Evolutionary conservation across 2,113 vertebrate genomes (phyloP).

Genomic region (Alligator sinensis): DNA sequence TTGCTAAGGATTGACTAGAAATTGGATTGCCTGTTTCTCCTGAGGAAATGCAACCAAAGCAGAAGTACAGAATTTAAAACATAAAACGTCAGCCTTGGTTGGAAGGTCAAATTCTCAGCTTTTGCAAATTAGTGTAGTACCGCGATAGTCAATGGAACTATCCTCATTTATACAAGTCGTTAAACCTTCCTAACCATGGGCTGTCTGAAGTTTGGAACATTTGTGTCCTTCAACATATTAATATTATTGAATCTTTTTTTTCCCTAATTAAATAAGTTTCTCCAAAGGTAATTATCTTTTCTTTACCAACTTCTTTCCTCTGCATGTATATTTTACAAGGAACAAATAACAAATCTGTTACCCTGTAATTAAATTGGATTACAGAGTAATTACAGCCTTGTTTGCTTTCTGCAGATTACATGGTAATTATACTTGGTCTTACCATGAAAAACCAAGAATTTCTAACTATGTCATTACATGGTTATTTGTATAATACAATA

Average conservation of each 20-base stretch:
- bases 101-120: neutral
- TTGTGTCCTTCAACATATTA: neutral
- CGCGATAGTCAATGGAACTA: neutral
- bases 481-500: slow-evolving; percentile 83
- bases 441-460: slow-evolving; percentile 86
- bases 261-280: neutral
- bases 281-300: slow-evolving; percentile 37
- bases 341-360: slow-evolving; percentile 77
- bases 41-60: neutral
- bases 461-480: slow-evolving; percentile 84
- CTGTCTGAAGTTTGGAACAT: neutral
- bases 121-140: neutral
- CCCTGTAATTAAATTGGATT: slow-evolving; percentile 84
- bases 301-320: slow-evolving; percentile 52
- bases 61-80: neutral
- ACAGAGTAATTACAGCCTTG: slow-evolving; percentile 83
- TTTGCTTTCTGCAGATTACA: slow-evolving; percentile 85
- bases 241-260: neutral
- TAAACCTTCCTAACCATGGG: neutral
- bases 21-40: neutral
- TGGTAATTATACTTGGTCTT: slow-evolving; percentile 84
- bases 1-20: neutral
- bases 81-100: neutral
- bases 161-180: neutral
- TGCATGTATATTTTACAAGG: slow-evolving; percentile 72